Evolutionary conservation across 2,888 invertebrate genomes (phyloP).

Genomic region (Lasioglossum calceatum): DNA sequence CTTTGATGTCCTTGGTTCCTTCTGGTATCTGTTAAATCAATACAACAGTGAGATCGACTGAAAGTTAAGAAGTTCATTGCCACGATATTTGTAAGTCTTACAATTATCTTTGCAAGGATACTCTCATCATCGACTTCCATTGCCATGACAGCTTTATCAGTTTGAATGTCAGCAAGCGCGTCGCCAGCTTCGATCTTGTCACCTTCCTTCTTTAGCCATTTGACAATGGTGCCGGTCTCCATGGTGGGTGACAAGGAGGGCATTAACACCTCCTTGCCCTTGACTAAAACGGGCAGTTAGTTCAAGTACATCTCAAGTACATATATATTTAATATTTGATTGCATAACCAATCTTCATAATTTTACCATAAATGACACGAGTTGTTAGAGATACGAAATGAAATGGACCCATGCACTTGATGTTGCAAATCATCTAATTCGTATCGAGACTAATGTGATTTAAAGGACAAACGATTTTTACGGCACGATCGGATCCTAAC

Average conservation of each 20-base stretch:
- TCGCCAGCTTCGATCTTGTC: constrained; percentile 86
- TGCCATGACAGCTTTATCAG: constrained; percentile 88
- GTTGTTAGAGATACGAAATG: background rate
- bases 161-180: constrained; percentile 88
- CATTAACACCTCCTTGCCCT: constrained; percentile 85
- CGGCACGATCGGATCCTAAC: constrained; percentile 65
- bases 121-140: constrained; percentile 88
- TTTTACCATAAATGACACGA: background rate
- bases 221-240: constrained; percentile 87
- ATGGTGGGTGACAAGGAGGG: constrained; percentile 88
- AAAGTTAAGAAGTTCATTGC: background rate
- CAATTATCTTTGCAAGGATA: constrained; percentile 87
- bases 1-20: constrained; percentile 86
- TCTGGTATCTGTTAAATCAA: constrained; percentile 83
- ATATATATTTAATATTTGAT: constrained; percentile 38
- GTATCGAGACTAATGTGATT: background rate
- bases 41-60: background rate
- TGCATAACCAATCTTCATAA: constrained; percentile 68
- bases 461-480: constrained; percentile 15
- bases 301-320: background rate
- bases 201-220: constrained; percentile 87
- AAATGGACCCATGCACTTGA: background rate
- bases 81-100: constrained; percentile 73
- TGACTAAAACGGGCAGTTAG: constrained; percentile 72
- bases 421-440: background rate